Conservation (phyloP, 2,888 invertebrate genomes). For the Heliconius sara region DNA sequence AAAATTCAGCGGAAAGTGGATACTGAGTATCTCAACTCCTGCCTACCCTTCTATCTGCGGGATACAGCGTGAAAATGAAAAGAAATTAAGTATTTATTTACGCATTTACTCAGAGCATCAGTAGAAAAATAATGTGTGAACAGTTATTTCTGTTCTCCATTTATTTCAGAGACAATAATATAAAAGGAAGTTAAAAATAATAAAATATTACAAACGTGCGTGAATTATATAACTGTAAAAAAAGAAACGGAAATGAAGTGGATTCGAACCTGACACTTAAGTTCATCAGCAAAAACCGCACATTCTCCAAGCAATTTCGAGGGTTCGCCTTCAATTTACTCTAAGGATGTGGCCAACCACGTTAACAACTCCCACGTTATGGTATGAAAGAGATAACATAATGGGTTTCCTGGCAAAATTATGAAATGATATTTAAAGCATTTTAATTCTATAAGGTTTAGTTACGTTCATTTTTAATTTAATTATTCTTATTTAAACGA, state of each 20-base stretch:
- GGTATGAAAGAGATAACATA: not conserved
- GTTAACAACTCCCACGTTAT: slow-evolving; percentile 5
- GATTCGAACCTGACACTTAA: not conserved
- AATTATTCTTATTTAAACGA: too few species aligned
- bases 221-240: not conserved
- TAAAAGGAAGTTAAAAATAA: not conserved
- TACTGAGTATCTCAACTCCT: too few species aligned
- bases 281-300: not conserved
- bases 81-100: too few species aligned
- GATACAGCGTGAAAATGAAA: too few species aligned
- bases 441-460: too few species aligned
- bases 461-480: too few species aligned
- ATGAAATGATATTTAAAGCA: not conserved
- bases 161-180: not conserved
- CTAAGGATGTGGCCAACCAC: slow-evolving; percentile 19
- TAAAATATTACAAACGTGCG: not conserved
- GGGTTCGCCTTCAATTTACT: not conserved
- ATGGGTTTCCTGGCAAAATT: not conserved
- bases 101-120: too few species aligned
- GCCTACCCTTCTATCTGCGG: too few species aligned
- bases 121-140: too few species aligned
- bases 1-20: too few species aligned
- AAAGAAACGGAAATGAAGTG: not conserved
- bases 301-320: not conserved
- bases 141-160: not conserved